phyloP scores from a whole-genome alignment of 1,140 invertebrate genomes.

The Drosophila athabasca region DNA sequence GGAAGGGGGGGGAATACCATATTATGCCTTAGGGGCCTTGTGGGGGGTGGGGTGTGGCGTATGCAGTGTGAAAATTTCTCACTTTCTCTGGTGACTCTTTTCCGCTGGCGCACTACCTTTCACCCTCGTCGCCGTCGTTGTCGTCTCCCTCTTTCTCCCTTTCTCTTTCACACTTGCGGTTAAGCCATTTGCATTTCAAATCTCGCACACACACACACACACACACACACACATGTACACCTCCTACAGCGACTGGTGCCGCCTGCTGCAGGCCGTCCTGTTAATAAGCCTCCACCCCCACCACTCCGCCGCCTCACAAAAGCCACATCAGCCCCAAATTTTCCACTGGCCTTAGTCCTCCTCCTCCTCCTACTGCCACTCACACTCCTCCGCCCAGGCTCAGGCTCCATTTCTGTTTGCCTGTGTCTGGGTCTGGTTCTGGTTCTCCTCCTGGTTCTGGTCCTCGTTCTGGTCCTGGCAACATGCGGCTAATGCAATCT shows the following conservation, averaged over 20 bases:
- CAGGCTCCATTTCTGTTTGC: no score
- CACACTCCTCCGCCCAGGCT: no score
- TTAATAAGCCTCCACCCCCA: conserved; percentile 43
- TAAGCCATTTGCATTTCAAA: conserved; percentile 73
- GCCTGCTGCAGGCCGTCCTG: conserved; percentile 21
- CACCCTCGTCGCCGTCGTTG: conserved; percentile 1
- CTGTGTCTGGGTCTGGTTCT: no score
- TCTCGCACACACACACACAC: conserved; percentile 8
- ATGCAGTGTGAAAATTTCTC: conserved; percentile 55
- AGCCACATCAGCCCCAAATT: not conserved
- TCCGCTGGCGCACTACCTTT: conserved; percentile 5
- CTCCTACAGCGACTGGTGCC: conserved; percentile 1
- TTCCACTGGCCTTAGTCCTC: no score
- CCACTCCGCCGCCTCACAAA: not conserved
- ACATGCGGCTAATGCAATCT: conserved; percentile 71
- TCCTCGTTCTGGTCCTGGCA: conserved; percentile 7
- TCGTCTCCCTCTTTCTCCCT: not conserved
- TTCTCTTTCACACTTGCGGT: conserved; percentile 27
- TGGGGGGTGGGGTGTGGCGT: not conserved
- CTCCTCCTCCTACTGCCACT: no score
- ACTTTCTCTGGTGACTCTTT: conserved; percentile 43
- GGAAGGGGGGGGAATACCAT: no score
- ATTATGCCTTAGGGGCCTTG: not conserved
- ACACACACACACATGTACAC: not conserved
- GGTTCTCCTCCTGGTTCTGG: no score